Evolutionary conservation across 2,797 vertebrate genomes (phyloP), one percentile per base, ranked within the genome.

Genomic region (Enteromius mattozi): DNA sequence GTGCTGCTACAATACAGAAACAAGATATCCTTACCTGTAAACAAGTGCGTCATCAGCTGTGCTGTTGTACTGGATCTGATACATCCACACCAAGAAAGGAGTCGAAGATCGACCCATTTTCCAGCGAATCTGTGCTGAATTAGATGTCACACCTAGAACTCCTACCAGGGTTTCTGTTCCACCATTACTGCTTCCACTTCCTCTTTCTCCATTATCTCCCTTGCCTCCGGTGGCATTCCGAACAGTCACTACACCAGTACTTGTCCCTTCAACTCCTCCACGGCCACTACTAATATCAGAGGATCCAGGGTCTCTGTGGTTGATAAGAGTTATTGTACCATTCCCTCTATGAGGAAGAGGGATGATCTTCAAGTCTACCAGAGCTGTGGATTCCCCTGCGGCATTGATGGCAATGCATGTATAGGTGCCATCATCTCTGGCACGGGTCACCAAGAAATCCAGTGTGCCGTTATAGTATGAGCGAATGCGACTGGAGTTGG

Each of bases 21-120:
- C 42, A 27, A 9, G 0, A 7, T 45, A 2, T 17, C 49, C 86
- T 92, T 93, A 96, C 95, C 95, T 94, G 92, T 96, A 96, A 54
- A 96, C 92, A 66, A 96, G 93, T 2, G 94, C 92, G 47, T 96
- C 94, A 0, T 96, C 95, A 21, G 90, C 94, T 4, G 94, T 96
- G 91, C 94, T 94, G 89, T 96, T 96, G 87, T 96, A 96, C 90
- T 96, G 95, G 84, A 96, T 94, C 88, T 96, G 95, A 91, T 94
- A 96, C 95, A 96, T 95, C 95, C 95, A 96, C 77, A 95, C 94
- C 0, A 92, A 80, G 59, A 94, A 93, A 1, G 89, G 89, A 7
- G 37, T 81, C 30, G 89, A 87, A 0, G 93, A 91, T 77, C 91
- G 90, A 30, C 94, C 93, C 0, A 92, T 91, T 61, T 87, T 87